Base-by-base conservation (phyloP, 2,797 vertebrate species). In the Channallabes apus region DNA sequence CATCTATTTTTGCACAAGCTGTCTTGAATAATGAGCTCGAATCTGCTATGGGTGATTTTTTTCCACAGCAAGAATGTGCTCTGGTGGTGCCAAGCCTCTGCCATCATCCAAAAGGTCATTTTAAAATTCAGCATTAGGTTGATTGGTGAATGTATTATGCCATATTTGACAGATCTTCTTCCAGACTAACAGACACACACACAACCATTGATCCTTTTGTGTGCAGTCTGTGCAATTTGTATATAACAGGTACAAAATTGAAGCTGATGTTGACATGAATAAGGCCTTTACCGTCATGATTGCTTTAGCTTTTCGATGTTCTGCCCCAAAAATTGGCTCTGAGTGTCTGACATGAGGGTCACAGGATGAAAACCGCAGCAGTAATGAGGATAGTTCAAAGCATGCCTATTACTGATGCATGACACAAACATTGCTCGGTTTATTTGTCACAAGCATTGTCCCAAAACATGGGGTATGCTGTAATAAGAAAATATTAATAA, bases 281-380 rank as follows among this genome's bases (percentile, higher is more conserved):
- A 64, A 80, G 27, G 22, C 35, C 46, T 27, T 80, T 80, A 24
- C 35, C 27, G 24, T 9, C 22, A 38, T 41, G 41, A 41, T 41
- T 62, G 35, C 29, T 22, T 58, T 32, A 17, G 73, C 51, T 58
- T 59, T 56, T 76, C 51, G 12, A 54, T 27, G 11, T 56, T 76
- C 3, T 35, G 18, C 56, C 75, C 54, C 56, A 56, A 77, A 59
- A 24, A 35, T 35, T 35, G 75, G 8, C 56, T 77, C 54, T 2
- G 24, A 62, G 24, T 59, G n/a, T 62, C 59, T 32, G 32, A 79
- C 1, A 3, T 61, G 9, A 38, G 20, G 6, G 59, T 46, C 59
- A 64, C 6, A 3, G 29, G 51, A 41, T 75, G 27, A 62, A 80
- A 80, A 72, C 51, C n/a, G 24, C n/a, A 80, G 35, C 76, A 84